A percentile compares a stretch with the other conserved stretches of the same genome.
phyloP scores from a whole-genome alignment of 2,888 invertebrate genomes.

The Girardia tigrina region DNA sequence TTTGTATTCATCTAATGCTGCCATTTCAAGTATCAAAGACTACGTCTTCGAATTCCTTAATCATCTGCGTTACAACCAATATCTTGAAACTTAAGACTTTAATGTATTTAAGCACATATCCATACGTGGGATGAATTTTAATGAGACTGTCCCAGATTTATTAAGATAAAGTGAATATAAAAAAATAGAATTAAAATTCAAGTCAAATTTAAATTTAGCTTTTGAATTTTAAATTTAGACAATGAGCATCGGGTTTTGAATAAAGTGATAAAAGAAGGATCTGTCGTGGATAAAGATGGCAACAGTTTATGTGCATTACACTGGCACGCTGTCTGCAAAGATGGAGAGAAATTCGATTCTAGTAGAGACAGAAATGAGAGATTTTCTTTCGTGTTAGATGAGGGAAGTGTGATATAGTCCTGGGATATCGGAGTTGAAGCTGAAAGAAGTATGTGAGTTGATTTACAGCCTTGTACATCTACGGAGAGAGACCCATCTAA shows the following conservation, averaged over 20 bases:
- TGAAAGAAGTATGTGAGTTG: slow-evolving; percentile 67
- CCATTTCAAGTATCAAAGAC: too few relatives aligned
- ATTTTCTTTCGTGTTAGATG: slow-evolving; percentile 73
- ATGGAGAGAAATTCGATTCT: slow-evolving; percentile 82
- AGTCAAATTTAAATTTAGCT: too few relatives aligned
- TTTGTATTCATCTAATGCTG: too few relatives aligned
- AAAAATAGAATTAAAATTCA: too few relatives aligned
- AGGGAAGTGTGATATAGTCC: slow-evolving; percentile 73
- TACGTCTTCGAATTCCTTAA: too few relatives aligned
- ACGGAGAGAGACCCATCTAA: slow-evolving; percentile 75
- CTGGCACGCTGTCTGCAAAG: slow-evolving; percentile 62
- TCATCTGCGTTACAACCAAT: too few relatives aligned
- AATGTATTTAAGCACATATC: too few relatives aligned
- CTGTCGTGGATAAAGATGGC: slow-evolving; percentile 60
- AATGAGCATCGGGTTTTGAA: slow-evolving; percentile 34
- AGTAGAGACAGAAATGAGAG: slow-evolving; percentile 68
- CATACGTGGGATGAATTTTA: too few relatives aligned
- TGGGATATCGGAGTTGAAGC: slow-evolving; percentile 87
- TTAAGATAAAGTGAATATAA: too few relatives aligned
- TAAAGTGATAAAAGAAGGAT: slow-evolving; percentile 57
- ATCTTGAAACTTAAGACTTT: too few relatives aligned
- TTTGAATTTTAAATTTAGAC: too few relatives aligned
- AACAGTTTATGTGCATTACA: slow-evolving; percentile 68
- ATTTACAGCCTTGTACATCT: slow-evolving; percentile 74
- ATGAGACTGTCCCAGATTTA: too few relatives aligned